A percentile compares a stretch with the other conserved stretches of the same genome.
These are phyloP conservation scores for Conus canariensis DNA, from an alignment of 2,888 invertebrate genomes.

Conservation along the genomic window DNA sequence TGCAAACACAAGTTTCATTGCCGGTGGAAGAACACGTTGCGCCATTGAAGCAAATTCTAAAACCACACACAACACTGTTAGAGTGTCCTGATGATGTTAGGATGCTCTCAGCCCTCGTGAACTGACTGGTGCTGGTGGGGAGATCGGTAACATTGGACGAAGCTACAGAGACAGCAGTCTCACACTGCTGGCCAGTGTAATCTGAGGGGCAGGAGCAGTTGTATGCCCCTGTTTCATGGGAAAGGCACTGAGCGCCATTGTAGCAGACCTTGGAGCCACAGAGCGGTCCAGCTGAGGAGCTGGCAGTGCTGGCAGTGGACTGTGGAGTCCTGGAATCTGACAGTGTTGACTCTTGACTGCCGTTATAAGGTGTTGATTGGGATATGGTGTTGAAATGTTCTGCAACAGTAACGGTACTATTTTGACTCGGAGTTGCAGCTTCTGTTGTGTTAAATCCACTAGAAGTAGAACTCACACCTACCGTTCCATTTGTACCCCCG, in stretches of 20 bases:
- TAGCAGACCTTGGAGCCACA: conserved; percentile 38
- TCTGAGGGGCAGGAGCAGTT: conserved; percentile 15
- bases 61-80: neutral
- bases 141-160: neutral
- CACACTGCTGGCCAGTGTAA: neutral
- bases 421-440: neutral
- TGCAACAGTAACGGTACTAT: neutral
- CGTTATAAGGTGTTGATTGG: neutral
- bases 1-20: neutral
- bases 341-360: neutral
- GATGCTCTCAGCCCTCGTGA: neutral
- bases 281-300: neutral
- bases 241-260: conserved; percentile 36
- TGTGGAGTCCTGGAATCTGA: neutral
- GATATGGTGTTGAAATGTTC: neutral
- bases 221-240: neutral
- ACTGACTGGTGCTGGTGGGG: neutral
- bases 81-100: neutral
- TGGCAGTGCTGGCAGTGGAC: neutral
- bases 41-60: neutral
- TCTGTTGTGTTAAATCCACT: neutral
- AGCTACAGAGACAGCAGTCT: neutral
- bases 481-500: neutral
- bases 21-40: neutral
- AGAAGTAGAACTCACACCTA: neutral